These are phyloP conservation scores for Archivesica marissinica DNA, from an alignment of 1,140 invertebrate genomes.

Conservation along the genomic window DNA sequence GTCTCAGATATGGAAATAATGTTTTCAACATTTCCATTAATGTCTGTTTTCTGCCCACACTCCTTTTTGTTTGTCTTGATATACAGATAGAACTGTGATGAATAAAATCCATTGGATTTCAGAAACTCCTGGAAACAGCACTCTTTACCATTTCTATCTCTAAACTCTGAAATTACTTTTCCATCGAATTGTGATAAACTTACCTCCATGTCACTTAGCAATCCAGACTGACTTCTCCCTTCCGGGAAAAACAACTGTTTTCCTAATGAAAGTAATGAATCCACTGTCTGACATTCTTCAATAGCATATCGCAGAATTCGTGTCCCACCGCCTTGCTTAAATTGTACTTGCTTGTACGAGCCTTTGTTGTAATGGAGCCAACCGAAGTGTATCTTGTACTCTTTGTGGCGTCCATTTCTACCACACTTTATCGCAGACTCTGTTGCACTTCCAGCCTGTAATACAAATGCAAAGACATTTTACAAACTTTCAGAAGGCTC, in stretches of 20 bases:
- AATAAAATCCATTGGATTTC: background rate
- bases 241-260: conserved; percentile 6
- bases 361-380: conserved; percentile 4
- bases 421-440: background rate
- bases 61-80: too few species aligned
- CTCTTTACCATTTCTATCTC: conserved; percentile 23
- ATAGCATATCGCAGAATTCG: conserved; percentile 6
- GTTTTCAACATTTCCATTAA: background rate
- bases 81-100: conserved; percentile 4
- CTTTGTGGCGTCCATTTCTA: background rate
- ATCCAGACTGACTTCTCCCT: conserved; percentile 16
- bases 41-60: too few species aligned
- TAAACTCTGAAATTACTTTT: conserved; percentile 7
- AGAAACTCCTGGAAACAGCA: conserved; percentile 12
- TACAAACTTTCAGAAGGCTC: too few species aligned
- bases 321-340: conserved; percentile 11
- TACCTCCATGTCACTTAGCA: conserved; percentile 16
- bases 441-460: background rate
- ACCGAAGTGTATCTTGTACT: conserved; percentile 2
- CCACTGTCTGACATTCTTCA: conserved; percentile 13
- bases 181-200: conserved; percentile 12
- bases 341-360: conserved; percentile 1
- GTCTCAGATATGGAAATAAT: background rate
- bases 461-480: too few species aligned
- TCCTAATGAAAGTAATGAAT: conserved; percentile 8